Base-by-base conservation (phyloP, 1,140 invertebrate genomes). In the Scaptomyza hsui region DNA sequence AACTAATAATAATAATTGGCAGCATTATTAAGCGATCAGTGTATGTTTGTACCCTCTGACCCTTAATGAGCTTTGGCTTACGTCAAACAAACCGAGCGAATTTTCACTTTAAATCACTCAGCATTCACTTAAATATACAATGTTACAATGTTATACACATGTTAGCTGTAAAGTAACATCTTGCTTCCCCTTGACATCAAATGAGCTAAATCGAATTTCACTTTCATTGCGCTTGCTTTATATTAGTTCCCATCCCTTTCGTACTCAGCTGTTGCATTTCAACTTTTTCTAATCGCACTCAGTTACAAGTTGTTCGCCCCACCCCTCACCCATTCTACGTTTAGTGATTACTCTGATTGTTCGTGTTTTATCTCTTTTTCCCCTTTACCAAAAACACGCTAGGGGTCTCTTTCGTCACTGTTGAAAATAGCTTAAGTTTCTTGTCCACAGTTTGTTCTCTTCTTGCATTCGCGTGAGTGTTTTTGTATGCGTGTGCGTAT, bases 381-480 rank as follows among this genome's bases (percentile, higher is more conserved):
- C 49, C 44, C 53, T 45, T 53, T 24, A 5, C 26, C 16, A 6
- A 42, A 24, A 35, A 51, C 29, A 26, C 39, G 59, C 37, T 71
- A 56, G 44, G 39, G 62, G 18, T 69, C 45, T 44, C 42, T 42
- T 72, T 60, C 53, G 63, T 61, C 56, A 61, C 56, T 61, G 55
- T 68, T 72, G 12, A 68, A 72, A 72, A 72, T 72, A 72, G 64
- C 64, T 55, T 56, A 68, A 49, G 56, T 45, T 72, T 35, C 41
- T 45, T 7, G 45, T 65, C 24, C 15, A 41, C 48, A 53, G 68
- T 61, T 56, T 56, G 42, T 68, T 61, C 56, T 68, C 42, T 68
- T 60, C 55, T 68, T 72, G 19, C 16, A 61, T 44, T 68, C 55
- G 55, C 44, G 35, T 61, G 56, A 59, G 19, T 37, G 24, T 64